phyloP scores from a whole-genome alignment of 2,113 vertebrate species.

The Bettongia penicillata region DNA sequence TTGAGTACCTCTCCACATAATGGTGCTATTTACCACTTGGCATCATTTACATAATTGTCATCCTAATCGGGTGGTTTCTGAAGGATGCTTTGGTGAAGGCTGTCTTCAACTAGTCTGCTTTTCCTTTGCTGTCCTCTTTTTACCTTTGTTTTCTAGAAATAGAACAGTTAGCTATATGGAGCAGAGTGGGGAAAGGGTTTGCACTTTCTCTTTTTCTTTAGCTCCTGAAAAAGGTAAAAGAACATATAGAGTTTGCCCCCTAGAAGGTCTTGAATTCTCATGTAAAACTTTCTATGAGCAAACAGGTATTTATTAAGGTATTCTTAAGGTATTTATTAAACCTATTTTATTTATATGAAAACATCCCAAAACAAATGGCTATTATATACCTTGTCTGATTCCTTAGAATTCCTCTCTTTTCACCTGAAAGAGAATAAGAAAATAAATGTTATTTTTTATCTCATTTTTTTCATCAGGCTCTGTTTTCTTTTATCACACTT shows the following conservation, averaged over 20 bases:
- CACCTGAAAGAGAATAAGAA: neutral
- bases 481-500: neutral
- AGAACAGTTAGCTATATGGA: neutral
- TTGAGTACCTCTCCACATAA: neutral
- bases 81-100: neutral
- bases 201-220: conserved; percentile 7
- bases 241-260: conserved; percentile 30
- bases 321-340: neutral
- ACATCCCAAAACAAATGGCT: conserved; percentile 18
- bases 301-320: conserved; percentile 1
- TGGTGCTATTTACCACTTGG: neutral
- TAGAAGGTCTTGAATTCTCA: conserved; percentile 31
- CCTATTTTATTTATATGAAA: conserved; percentile 23
- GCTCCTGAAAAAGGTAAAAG: conserved; percentile 33
- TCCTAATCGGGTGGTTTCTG: neutral
- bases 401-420: neutral
- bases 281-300: conserved; percentile 44
- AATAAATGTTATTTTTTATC: neutral
- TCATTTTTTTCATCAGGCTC: neutral
- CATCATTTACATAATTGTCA: accelerated
- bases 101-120: accelerated
- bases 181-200: neutral
- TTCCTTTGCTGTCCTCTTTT: neutral
- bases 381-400: neutral
- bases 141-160: neutral